Evolutionary conservation across 2,113 vertebrate genomes (phyloP).

Genomic region (Circaetus gallicus): DNA sequence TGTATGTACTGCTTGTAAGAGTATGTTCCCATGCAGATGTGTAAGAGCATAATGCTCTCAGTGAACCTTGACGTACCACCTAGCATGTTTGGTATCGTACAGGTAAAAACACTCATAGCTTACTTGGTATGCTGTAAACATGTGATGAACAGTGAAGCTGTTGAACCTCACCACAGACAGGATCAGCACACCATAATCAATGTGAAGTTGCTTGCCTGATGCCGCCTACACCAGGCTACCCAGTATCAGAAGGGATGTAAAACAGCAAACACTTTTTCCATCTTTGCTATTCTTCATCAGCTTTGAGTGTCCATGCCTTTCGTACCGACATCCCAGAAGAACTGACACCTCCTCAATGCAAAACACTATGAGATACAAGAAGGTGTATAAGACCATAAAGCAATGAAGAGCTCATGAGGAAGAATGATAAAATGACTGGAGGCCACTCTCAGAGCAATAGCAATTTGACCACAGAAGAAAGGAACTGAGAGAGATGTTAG

Average conservation of each 20-base stretch:
- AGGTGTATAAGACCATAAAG: background rate
- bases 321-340: background rate
- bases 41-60: fast-evolving
- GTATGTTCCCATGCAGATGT: background rate
- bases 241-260: background rate
- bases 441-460: background rate
- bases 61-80: background rate
- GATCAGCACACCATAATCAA: background rate
- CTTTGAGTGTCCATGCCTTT: background rate
- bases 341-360: background rate
- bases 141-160: background rate
- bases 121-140: background rate
- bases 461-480: background rate
- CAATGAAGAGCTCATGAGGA: background rate
- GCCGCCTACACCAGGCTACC: background rate
- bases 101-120: background rate
- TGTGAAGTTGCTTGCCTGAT: background rate
- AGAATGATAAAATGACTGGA: background rate
- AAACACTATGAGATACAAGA: background rate
- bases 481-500: background rate
- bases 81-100: background rate
- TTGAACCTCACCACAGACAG: background rate
- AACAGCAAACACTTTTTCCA: background rate
- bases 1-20: background rate
- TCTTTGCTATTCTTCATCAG: background rate